Evolutionary conservation across 2,113 vertebrate species (phyloP), one percentile per base, ranked within the genome.

Genomic region (Chloroceryle aenea): DNA sequence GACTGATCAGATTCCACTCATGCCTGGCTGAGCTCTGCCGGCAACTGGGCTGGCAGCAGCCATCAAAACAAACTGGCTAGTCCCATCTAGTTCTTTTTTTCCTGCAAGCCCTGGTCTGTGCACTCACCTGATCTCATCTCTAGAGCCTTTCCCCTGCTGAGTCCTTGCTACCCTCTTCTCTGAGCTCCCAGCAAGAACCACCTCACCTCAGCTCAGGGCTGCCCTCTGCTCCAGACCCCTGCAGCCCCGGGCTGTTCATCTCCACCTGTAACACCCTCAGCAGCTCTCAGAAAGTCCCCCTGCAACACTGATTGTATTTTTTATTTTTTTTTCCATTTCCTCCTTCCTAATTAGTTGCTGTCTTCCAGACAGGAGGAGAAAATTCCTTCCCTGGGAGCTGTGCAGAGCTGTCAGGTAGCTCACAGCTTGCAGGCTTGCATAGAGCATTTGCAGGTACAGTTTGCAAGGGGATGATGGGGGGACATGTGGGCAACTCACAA

Each of bases 401-500:
- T 11, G 32, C 30, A 52, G 53, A 50, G 32, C 52, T 52, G 40
- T 27, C 66, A 53, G 79, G 72, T 7, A 72, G 43, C 67, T 88
- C 9, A 0, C 75, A 4, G 27, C 48, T 58, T 18, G 1, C 34
- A 45, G 58, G 25, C 47, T 61, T 10, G 5, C 32, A 30, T 22
- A 15, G 10, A 8, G 14, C 3, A 8, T 13, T 80, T 21, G 3
- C 29, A 78, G 87, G 66, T 61, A 17, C 23, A 5, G 21, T 22
- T 75, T 61, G 42, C 36, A 68, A 50, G 42, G 61, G 5, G 6
- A 6, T 74, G 64, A 10, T 26, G 52, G 32, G 16, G 48, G 22
- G 5, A 50, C 47, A 45, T 1, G 0, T 0, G 0, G 25, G 75
- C 58, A 43, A 64, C 36, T 45, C 73, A 67, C 22, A 90, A 16